Percentiles rank a stretch among this genome's conserved stretches.
Evolutionary conservation across 2,797 vertebrate species (phyloP).

Genomic region (Chanos chanos): DNA sequence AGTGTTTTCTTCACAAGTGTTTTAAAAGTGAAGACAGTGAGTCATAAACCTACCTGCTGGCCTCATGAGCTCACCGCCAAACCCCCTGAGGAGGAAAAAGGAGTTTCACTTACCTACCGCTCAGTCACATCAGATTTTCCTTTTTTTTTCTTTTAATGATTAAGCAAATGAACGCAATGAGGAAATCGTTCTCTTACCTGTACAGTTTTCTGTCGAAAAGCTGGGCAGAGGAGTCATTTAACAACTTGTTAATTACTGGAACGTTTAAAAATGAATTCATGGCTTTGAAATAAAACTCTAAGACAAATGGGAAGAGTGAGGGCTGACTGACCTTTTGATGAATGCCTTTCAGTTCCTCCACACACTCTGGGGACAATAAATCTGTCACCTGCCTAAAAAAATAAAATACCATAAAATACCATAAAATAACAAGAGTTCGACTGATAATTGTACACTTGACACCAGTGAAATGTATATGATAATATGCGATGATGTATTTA

Average conservation of each 20-base stretch:
- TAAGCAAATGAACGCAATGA: neutral
- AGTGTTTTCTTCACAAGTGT: no score
- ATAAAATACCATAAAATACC: no score
- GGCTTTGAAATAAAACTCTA: neutral
- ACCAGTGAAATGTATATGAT: no score
- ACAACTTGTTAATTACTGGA: neutral
- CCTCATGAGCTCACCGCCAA: conserved; percentile 91
- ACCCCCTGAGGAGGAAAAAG: conserved; percentile 73
- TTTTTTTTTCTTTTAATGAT: no score
- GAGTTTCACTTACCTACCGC: neutral
- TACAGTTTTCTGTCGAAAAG: conserved; percentile 83
- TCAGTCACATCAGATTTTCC: neutral
- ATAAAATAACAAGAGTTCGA: no score
- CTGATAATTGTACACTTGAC: no score
- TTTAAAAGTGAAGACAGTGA: no score
- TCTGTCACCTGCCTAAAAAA: conserved; percentile 67
- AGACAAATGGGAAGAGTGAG: neutral
- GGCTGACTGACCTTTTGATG: conserved; percentile 79
- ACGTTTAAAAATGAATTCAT: neutral
- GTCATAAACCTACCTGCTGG: conserved; percentile 92
- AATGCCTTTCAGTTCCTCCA: conserved; percentile 81
- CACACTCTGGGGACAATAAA: conserved; percentile 70
- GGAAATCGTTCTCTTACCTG: conserved; percentile 75
- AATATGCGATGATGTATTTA: no score
- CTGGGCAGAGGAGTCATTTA: conserved; percentile 58